phyloP scores from a whole-genome alignment of 92 coral and sea anemone species.

The Ricordea florida region DNA sequence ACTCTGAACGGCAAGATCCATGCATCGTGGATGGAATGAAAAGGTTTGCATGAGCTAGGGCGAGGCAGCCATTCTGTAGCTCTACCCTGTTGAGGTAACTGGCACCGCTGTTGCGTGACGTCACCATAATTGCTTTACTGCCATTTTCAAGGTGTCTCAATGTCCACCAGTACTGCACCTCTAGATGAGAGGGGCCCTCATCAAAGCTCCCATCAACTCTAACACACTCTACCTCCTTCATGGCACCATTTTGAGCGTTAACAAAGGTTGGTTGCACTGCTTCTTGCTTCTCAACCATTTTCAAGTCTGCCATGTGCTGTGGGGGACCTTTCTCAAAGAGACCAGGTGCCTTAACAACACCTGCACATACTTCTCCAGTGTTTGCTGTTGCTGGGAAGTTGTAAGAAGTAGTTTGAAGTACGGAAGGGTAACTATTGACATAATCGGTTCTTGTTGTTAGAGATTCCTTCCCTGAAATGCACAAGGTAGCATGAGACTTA shows the following conservation, averaged over 20 bases:
- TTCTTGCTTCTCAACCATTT: slow-evolving; percentile 43
- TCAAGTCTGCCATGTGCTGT: slow-evolving; percentile 50
- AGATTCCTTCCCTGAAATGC: slow-evolving; percentile 46
- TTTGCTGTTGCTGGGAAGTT: slow-evolving; percentile 52
- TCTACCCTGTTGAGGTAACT: slow-evolving; percentile 62
- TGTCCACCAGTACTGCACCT: slow-evolving; percentile 77
- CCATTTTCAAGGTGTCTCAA: slow-evolving; percentile 38
- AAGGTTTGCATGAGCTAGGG: slow-evolving; percentile 49
- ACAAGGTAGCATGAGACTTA: slow-evolving; percentile 46
- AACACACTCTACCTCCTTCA: slow-evolving; percentile 56
- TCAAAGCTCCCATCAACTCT: slow-evolving; percentile 64
- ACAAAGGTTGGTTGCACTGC: slow-evolving; percentile 49
- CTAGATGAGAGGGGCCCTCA: slow-evolving; percentile 64
- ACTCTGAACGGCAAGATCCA: slow-evolving; percentile 36
- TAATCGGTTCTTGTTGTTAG: slow-evolving; percentile 62
- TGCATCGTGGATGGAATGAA: slow-evolving; percentile 56
- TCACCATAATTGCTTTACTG: slow-evolving; percentile 39
- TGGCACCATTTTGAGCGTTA: slow-evolving; percentile 28
- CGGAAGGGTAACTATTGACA: slow-evolving; percentile 38
- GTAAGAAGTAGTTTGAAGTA: slow-evolving; percentile 62
- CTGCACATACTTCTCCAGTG: slow-evolving; percentile 69
- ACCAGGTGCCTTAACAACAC: slow-evolving; percentile 58
- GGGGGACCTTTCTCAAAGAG: slow-evolving; percentile 51
- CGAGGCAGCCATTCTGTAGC: slow-evolving; percentile 56
- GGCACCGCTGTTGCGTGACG: slow-evolving; percentile 57